Percentiles rank a stretch among this genome's conserved stretches.
These are phyloP conservation scores for Erpornis zantholeuca DNA, from an alignment of 2,113 vertebrate species.

Conservation along the genomic window DNA sequence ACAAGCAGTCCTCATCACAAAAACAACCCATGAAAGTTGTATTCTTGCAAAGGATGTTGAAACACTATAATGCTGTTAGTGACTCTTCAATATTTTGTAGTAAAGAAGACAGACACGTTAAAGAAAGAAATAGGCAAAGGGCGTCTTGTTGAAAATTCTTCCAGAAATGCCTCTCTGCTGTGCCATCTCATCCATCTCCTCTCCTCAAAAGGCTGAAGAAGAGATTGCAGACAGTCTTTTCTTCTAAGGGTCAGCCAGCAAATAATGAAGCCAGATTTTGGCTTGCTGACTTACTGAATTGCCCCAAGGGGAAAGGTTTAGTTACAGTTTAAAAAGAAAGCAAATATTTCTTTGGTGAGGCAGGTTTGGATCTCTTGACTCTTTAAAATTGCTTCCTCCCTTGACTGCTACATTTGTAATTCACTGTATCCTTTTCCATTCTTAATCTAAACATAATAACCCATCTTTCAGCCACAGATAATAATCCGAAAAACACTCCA, in stretches of 20 bases:
- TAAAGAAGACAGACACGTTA: not conserved
- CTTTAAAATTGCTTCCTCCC: slow-evolving; percentile 50
- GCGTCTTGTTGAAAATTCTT: not conserved
- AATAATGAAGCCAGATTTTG: slow-evolving; percentile 18
- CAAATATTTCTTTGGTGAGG: slow-evolving; percentile 48
- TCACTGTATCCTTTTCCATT: slow-evolving; percentile 42
- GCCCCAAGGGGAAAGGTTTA: not conserved
- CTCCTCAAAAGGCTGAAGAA: not conserved
- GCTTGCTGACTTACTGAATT: not conserved
- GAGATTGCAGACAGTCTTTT: not conserved
- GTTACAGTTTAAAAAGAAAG: slow-evolving; percentile 39
- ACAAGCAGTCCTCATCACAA: not conserved
- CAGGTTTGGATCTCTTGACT: slow-evolving; percentile 29
- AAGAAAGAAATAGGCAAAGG: not conserved
- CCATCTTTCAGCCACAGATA: not conserved
- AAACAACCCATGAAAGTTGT: fast-evolving
- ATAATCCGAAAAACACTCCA: not conserved
- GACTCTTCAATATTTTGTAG: not conserved
- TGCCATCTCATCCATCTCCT: not conserved
- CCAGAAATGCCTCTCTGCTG: not conserved
- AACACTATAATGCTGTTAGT: not conserved
- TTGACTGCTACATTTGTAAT: slow-evolving; percentile 37
- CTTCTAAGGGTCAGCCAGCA: not conserved
- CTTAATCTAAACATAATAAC: slow-evolving; percentile 41
- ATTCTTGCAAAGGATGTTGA: not conserved